A percentile compares a stretch with the other conserved stretches of the same genome.
Evolutionary conservation across 1,140 invertebrate species (phyloP).

Genomic region (Monomorium pharaonis): DNA sequence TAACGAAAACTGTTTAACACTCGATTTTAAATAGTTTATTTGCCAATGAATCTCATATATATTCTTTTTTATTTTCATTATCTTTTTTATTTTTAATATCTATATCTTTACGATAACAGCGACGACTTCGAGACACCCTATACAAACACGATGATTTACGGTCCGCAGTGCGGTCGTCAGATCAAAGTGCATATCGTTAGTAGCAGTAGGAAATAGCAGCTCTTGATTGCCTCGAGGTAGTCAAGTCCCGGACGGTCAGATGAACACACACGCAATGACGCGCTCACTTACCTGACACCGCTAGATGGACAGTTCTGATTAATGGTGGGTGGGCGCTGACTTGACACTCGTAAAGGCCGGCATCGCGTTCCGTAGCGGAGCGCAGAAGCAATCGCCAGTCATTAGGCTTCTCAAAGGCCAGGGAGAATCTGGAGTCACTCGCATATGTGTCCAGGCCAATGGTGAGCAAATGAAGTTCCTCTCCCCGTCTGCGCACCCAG

Average conservation of each 20-base stretch:
- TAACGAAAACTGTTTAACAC: not conserved
- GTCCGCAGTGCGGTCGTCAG: slow-evolving; percentile 54
- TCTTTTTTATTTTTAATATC: not conserved
- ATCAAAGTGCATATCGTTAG: slow-evolving; percentile 64
- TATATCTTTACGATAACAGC: not conserved
- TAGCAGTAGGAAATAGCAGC: slow-evolving; percentile 46
- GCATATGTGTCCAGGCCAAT: slow-evolving; percentile 92
- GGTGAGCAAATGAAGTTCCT: slow-evolving; percentile 91
- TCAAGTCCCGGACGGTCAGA: slow-evolving; percentile 46
- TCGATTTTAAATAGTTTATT: not conserved
- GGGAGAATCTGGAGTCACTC: slow-evolving; percentile 91
- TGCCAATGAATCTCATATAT: not conserved
- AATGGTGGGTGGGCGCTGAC: slow-evolving; percentile 91
- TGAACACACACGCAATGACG: slow-evolving; percentile 36
- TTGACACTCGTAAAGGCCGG: slow-evolving; percentile 92
- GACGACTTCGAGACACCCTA: not conserved
- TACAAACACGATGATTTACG: slow-evolving; percentile 60
- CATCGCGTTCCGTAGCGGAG: slow-evolving; percentile 90
- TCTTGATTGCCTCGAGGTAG: slow-evolving; percentile 60
- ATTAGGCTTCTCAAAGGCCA: slow-evolving; percentile 91
- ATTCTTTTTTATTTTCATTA: no score
- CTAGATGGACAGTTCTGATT: slow-evolving; percentile 89
- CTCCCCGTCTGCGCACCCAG: slow-evolving; percentile 90
- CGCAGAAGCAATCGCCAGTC: slow-evolving; percentile 91
- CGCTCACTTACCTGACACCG: slow-evolving; percentile 89